Evolutionary conservation across 1,140 invertebrate species (phyloP).

Genomic region (Piezodorus guildinii): DNA sequence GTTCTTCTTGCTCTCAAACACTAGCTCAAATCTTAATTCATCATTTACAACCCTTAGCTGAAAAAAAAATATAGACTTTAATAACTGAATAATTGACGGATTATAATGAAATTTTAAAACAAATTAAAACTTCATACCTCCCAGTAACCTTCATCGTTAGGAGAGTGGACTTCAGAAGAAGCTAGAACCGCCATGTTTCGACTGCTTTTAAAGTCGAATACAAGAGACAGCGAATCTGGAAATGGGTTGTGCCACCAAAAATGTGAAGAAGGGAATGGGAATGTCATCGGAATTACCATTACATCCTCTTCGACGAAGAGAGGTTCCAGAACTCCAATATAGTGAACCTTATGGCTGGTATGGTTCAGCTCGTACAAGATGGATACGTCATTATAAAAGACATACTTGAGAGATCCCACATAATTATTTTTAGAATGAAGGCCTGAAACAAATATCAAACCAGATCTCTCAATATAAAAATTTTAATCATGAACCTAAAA

Average conservation of each 20-base stretch:
- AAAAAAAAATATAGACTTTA: background rate
- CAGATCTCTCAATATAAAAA: too few relatives aligned
- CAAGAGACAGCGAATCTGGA: conserved; percentile 46
- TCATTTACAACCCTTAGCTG: conserved; percentile 65
- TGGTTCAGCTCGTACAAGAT: conserved; percentile 77
- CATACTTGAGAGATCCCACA: conserved; percentile 77
- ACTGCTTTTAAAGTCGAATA: conserved; percentile 81
- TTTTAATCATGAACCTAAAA: too few relatives aligned
- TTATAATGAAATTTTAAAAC: background rate
- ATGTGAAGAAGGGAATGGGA: conserved; percentile 77
- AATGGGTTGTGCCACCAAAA: conserved; percentile 67
- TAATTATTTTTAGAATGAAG: conserved; percentile 44
- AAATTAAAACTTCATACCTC: conserved; percentile 48
- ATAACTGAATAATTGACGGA: background rate
- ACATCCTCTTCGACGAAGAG: conserved; percentile 74
- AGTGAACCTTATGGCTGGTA: conserved; percentile 69
- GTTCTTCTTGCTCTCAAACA: conserved; percentile 56
- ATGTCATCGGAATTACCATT: conserved; percentile 80
- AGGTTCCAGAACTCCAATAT: conserved; percentile 64
- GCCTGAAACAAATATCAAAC: conserved; percentile 31
- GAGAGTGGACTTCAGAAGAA: conserved; percentile 61
- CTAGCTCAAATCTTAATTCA: conserved; percentile 67
- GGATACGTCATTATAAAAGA: conserved; percentile 84
- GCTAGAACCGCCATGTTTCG: conserved; percentile 71
- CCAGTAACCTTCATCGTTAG: conserved; percentile 65